Conservation (phyloP, 2,888 invertebrate genomes). For the Cepaea hortensis region DNA sequence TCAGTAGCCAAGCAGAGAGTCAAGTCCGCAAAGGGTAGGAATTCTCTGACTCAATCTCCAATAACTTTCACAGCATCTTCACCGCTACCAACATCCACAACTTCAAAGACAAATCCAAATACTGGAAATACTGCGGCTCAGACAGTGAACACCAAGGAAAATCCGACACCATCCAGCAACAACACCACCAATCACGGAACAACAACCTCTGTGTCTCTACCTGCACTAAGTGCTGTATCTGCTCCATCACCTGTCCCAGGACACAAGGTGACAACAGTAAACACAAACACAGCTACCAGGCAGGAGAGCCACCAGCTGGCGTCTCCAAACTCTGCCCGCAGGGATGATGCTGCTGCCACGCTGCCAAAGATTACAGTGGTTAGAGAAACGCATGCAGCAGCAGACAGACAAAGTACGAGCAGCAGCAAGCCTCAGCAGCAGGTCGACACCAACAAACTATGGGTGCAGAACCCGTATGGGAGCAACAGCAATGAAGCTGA, state of each 20-base stretch:
- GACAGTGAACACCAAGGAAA: background rate
- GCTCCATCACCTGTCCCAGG: background rate
- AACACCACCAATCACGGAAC: background rate
- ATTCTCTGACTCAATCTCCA: background rate
- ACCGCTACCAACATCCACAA: background rate
- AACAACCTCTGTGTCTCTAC: background rate
- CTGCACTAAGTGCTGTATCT: background rate
- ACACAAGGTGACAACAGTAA: background rate
- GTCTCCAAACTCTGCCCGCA: background rate
- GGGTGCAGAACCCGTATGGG: slow-evolving; percentile 35
- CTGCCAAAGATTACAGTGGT: background rate
- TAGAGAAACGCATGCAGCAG: background rate
- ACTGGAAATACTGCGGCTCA: background rate
- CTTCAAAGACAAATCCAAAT: background rate
- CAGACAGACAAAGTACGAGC: background rate
- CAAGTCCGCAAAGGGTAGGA: background rate
- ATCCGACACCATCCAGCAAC: background rate
- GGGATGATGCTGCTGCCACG: background rate
- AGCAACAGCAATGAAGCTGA: slow-evolving; percentile 1
- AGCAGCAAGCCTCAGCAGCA: background rate
- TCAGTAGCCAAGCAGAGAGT: background rate
- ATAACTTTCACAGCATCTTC: background rate
- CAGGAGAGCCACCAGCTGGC: background rate
- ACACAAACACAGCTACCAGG: background rate
- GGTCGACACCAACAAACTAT: slow-evolving; percentile 22